Base-by-base conservation (phyloP, 2,888 invertebrate genomes). In the Scaptomyza flava region DNA sequence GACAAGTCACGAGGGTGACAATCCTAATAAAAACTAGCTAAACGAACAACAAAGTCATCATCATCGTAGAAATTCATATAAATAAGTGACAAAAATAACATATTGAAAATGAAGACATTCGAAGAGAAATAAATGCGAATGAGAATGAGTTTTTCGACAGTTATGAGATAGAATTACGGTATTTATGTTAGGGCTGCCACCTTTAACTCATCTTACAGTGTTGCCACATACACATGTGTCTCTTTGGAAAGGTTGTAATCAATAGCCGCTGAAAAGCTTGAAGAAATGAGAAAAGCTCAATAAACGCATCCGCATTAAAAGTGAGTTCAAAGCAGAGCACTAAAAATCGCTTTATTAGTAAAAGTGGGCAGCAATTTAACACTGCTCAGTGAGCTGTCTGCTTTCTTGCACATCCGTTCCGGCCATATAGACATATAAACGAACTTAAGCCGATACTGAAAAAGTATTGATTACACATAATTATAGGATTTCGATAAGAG, bases 391-490 rank as follows among this genome's bases (percentile, higher is more conserved):
- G 27, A 27, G 27, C 27, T 12, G 12, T 23, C 34, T 7, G 12
- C 6, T 14, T 46, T 17, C 68, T 73, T 56, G 57, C 46, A 57
- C 77, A 68, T 75, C 76, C 70, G 76, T 65, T 62, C 46, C 60
- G 54, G 45, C 53, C 72, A 33, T 43, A 61, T 41, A 41, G n/a
- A 58, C 17, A 33, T n/a, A 33, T 50, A 11, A 9, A 23, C 34
- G 6, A 6, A 20, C 48, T 54, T 64, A 61, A 81, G 87, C 85
- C 79, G 87, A 68, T 82, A 50, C 67, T 36, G 60, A 47, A 79
- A 86, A 79, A 67, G 84, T 88, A 84, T 84, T 88, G 89, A 84
- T 84, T 84, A 79, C 89, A 84, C 72, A 86, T 87, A 84, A 87
- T 86, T 84, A 87, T 81, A 58, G 79, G 73, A 88, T 87, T 66